These are phyloP conservation scores for Danio jaintianensis DNA, from an alignment of 2,797 vertebrate genomes.

Conservation along the genomic window DNA sequence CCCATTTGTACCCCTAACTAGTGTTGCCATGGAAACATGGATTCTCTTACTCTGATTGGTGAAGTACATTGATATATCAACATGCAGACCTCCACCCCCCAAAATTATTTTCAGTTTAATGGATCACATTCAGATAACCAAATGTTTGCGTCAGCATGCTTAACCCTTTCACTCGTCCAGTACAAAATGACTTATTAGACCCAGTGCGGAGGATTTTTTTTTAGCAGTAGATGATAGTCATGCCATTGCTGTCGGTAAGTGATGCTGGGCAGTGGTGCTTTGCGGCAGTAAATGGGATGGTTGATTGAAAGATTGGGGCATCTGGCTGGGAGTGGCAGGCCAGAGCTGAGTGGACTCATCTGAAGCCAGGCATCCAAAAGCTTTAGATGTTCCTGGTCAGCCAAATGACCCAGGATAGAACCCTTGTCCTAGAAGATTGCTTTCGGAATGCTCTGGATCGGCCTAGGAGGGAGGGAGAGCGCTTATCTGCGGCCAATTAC, in stretches of 20 bases:
- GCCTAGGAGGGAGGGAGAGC: constrained; percentile 64
- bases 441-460: constrained; percentile 65
- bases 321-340: constrained; percentile 73
- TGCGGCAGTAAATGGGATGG: constrained; percentile 75
- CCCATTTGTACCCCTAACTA: constrained; percentile 41
- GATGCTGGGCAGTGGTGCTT: constrained; percentile 73
- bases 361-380: constrained; percentile 71
- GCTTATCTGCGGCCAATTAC: constrained; percentile 81
- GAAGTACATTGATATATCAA: constrained; percentile 30
- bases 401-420: constrained; percentile 71
- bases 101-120: background rate
- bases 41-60: constrained; percentile 53
- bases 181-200: constrained; percentile 23
- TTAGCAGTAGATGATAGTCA: constrained; percentile 62
- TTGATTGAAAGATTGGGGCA: constrained; percentile 79
- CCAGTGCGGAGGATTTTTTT: constrained; percentile 46
- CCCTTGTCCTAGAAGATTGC: constrained; percentile 72
- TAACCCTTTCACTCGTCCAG: constrained; percentile 22
- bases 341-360: constrained; percentile 64
- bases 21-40: constrained; percentile 56
- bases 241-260: constrained; percentile 58
- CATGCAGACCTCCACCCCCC: background rate
- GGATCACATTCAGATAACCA: background rate
- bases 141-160: constrained; percentile 28
- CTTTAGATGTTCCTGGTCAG: constrained; percentile 55